Evolutionary conservation across 2,113 vertebrate genomes (phyloP), one percentile per base, ranked within the genome.

Genomic region (Trichomycterus rosablanca): DNA sequence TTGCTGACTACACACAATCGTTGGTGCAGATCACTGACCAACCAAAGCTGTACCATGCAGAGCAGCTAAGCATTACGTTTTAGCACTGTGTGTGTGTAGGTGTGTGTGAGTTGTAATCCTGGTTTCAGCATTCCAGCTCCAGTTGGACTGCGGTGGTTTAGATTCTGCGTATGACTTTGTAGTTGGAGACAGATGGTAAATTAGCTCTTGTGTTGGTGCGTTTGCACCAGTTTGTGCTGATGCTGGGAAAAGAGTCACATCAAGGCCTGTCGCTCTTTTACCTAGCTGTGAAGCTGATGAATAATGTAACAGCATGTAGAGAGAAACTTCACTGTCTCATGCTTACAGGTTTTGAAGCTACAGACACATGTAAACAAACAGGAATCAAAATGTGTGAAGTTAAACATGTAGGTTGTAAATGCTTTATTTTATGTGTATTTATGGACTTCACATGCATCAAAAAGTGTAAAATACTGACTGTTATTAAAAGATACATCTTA

Each of bases 111-210:
- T 37, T 4, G 48, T 59, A 45, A 44, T 39, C 42, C 50, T 39
- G 42, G 62, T 56, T 54, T 52, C 62, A 24, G 37, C 37, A 32
- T 53, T 43, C 39, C 49, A 20, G 28, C 60, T 63, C 49, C 43
- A 11, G 61, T 32, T 42, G 49, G 49, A 44, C 45, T 57, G 50
- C 40, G 20, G 16, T 57, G 48, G 54, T 54, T 46, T 42, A 20
- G 45, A 54, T 44, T 61, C 49, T 66, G 72, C 46, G 68, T 61
- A 65, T 66, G 74, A 69, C 70, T 67, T 73, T 74, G 68, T 64
- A 66, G 65, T 56, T 26, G 39, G 54, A 74, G 74, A 76, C 76
- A 78, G 72, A 76, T 78, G 72, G 74, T 68, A 57, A 57, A 63
- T 37, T 66, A 66, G 53, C 66, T 66, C 61, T 63, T 42, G 52